These are phyloP conservation scores for Oedothorax gibbosus DNA, from an alignment of 1,140 invertebrate genomes.

Conservation along the genomic window DNA sequence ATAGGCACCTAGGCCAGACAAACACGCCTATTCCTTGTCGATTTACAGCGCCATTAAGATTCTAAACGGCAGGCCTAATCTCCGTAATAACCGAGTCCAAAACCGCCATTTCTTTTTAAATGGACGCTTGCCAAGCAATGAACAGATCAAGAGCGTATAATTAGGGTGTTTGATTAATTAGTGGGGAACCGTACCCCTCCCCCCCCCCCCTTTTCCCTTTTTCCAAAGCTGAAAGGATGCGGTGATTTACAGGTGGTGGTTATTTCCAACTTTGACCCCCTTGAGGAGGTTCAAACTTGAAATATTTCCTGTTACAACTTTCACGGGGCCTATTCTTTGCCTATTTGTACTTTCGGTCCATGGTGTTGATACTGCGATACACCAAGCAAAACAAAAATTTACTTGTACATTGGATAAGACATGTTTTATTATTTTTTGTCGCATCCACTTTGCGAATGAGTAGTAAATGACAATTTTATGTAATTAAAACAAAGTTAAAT, in stretches of 20 bases:
- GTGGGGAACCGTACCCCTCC: background rate
- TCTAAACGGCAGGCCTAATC: slow-evolving; percentile 35
- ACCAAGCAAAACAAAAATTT: too few relatives aligned
- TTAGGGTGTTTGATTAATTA: slow-evolving; percentile 35
- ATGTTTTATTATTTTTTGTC: too few relatives aligned
- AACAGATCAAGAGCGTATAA: slow-evolving; percentile 15
- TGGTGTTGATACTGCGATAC: too few relatives aligned
- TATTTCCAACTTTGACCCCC: background rate
- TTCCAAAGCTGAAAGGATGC: background rate
- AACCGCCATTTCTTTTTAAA: slow-evolving; percentile 22
- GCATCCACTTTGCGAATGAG: too few relatives aligned
- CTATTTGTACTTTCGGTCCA: too few relatives aligned
- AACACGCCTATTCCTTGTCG: background rate
- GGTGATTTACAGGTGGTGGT: slow-evolving; percentile 4
- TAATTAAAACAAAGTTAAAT: too few relatives aligned
- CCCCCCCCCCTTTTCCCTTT: background rate
- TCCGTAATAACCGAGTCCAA: slow-evolving; percentile 28
- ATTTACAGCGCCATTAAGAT: slow-evolving; percentile 38
- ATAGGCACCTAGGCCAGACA: background rate
- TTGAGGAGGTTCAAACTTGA: too few relatives aligned
- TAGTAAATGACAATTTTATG: too few relatives aligned
- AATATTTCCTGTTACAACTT: too few relatives aligned
- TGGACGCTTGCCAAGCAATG: background rate
- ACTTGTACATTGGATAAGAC: too few relatives aligned
- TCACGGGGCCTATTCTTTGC: too few relatives aligned